These are phyloP conservation scores for Gopherus flavomarginatus DNA, from an alignment of 2,113 vertebrate genomes.

Conservation along the genomic window DNA sequence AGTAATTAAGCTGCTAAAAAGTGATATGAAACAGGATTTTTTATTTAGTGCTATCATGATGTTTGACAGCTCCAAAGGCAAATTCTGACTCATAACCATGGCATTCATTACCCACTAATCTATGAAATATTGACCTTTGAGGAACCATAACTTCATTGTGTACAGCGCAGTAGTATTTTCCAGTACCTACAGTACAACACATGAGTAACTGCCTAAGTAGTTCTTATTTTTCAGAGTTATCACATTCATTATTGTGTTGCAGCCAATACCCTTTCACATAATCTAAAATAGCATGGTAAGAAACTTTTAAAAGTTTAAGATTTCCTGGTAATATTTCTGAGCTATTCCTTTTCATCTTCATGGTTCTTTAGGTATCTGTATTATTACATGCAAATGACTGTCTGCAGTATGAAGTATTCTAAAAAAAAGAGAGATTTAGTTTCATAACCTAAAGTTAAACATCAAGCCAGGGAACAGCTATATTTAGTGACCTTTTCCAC, in stretches of 20 bases:
- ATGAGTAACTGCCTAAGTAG: not conserved
- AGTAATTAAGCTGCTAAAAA: not conserved
- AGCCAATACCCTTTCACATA: not conserved
- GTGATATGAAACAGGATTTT: not conserved
- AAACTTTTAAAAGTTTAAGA: not conserved
- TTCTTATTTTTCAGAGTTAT: constrained; percentile 15
- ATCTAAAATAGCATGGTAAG: not conserved
- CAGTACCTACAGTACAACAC: not conserved
- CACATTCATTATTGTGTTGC: not conserved
- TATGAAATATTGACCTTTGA: constrained; percentile 1
- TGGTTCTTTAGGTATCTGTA: not conserved
- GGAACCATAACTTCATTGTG: constrained; percentile 30
- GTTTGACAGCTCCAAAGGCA: constrained; percentile 20
- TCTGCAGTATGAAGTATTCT: not conserved
- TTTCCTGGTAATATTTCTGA: not conserved
- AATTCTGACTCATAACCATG: constrained; percentile 25
- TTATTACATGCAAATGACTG: not conserved
- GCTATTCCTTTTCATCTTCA: not conserved
- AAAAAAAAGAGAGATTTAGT: not conserved
- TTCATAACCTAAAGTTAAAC: constrained; percentile 13
- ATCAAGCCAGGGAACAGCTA: not conserved
- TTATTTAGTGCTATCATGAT: not conserved
- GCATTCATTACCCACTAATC: constrained; percentile 3
- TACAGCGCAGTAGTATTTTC: constrained; percentile 14
- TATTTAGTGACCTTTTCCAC: constrained; percentile 3